These are phyloP conservation scores for Drosophila merina DNA, from an alignment of 2,888 invertebrate species.

Conservation along the genomic window DNA sequence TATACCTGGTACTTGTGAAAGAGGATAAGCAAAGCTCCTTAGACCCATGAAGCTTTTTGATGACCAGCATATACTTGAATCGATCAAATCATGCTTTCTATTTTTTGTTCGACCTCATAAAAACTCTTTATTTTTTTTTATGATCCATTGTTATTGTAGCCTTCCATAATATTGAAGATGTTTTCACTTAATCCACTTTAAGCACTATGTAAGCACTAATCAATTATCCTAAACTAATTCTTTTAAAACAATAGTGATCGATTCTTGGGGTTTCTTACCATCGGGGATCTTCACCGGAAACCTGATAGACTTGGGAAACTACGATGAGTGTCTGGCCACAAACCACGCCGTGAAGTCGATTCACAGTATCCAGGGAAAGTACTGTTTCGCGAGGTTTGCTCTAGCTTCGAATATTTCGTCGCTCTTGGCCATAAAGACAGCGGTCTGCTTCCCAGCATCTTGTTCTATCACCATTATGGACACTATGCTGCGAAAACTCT, in stretches of 20 bases:
- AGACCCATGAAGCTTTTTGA: too few species aligned
- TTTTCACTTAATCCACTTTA: too few species aligned
- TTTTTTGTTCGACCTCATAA: too few species aligned
- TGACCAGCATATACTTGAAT: too few species aligned
- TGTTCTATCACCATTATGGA: slow-evolving; percentile 57
- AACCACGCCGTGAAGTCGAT: slow-evolving; percentile 16
- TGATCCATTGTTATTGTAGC: too few species aligned
- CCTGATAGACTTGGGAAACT: slow-evolving; percentile 82
- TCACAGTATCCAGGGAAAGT: slow-evolving; percentile 48
- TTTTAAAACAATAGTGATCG: slow-evolving; percentile 76
- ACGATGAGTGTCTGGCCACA: slow-evolving; percentile 82
- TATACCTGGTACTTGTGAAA: too few species aligned
- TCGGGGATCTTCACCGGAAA: slow-evolving; percentile 82
- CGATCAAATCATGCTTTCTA: too few species aligned
- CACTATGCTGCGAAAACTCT: slow-evolving; percentile 38
- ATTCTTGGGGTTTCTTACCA: slow-evolving; percentile 84
- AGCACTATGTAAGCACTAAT: too few species aligned
- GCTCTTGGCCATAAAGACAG: slow-evolving; percentile 46
- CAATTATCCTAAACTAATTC: too few species aligned
- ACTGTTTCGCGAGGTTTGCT: slow-evolving; percentile 52
- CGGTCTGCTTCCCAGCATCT: slow-evolving; percentile 69
- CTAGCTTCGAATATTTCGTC: slow-evolving; percentile 7
- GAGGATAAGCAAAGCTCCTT: too few species aligned
- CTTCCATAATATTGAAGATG: too few species aligned
- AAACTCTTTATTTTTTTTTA: background rate